Base-by-base conservation (phyloP, 2,888 invertebrate genomes). In the Gnatocerus cornutus region DNA sequence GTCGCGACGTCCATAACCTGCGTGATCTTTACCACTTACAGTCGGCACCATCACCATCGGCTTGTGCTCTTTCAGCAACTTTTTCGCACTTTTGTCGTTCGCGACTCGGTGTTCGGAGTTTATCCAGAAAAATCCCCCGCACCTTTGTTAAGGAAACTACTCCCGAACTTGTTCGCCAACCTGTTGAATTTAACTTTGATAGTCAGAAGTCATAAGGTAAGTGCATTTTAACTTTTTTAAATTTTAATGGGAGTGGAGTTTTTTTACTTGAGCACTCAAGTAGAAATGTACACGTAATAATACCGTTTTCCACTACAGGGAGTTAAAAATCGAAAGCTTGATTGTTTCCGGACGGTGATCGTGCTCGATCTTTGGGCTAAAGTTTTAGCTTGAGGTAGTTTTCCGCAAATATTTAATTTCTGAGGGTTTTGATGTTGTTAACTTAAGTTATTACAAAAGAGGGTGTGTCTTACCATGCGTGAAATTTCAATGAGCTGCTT, bases 1-100 rank as follows among this genome's bases (percentile, higher is more conserved):
- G 73, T 72, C 73, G 69, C 73, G 73, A 73, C 74, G 74, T 66
- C 69, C 74, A 74, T 68, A 74, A 69, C 63, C 71, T 71, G 71
- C 72, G 74, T 68, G 62, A 68, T 71, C 74, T 71, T 53, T 70
- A 71, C 71, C 72, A 71, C 63, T 59, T 43, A 37, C 71, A 69
- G 56, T 59, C 45, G 52, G 27, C 59, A 50, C 30, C 64, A 64
- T 45, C 55, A 55, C 64, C 64, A 55, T 45, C 64, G 53, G 53
- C 45, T 43, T 21, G 33, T 52, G 53, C 52, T 33, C 27, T 37
- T 53, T 13, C 56, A 53, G 8, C 56, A 39, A 65, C 56, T 65
- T 21, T 56, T 52, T 12, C 50, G 52, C 37, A 63, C 8, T 27
- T 52, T 63, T 27, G 56, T 63, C 62, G 50, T 29, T 50, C 41